A percentile compares a stretch with the other conserved stretches of the same genome.
phyloP scores from a whole-genome alignment of 2,113 vertebrate species.

The Rallus limicola region DNA sequence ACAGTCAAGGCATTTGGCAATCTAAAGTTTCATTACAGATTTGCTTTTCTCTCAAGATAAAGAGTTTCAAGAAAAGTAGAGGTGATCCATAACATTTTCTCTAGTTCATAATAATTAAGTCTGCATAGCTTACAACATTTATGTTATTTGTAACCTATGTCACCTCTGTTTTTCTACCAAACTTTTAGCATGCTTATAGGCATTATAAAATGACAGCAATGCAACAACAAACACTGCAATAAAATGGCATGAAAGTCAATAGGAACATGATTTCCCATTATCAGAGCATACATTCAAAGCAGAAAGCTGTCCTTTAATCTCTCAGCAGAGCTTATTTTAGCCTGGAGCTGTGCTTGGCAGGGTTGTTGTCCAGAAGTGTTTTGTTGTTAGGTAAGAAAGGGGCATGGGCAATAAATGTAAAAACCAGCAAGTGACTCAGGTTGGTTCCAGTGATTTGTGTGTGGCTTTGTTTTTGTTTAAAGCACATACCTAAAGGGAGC shows the following conservation, averaged over 20 bases:
- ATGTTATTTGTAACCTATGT: background rate
- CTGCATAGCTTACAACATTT: background rate
- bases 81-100: background rate
- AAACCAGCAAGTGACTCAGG: conserved; percentile 48
- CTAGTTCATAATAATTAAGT: background rate
- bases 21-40: background rate
- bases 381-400: conserved; percentile 49
- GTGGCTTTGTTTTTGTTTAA: background rate
- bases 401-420: background rate
- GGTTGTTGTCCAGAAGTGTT: conserved; percentile 32
- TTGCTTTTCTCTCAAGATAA: background rate
- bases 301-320: conserved; percentile 50
- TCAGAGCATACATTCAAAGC: background rate
- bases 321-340: conserved; percentile 53
- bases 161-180: background rate
- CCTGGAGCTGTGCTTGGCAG: conserved; percentile 23
- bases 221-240: background rate
- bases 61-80: background rate
- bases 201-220: background rate
- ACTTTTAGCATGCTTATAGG: background rate
- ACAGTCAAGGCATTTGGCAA: background rate
- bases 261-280: background rate
- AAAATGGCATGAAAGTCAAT: background rate
- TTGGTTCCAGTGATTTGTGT: background rate
- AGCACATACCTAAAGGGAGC: background rate